Percentiles rank a stretch among this genome's conserved stretches.
These are phyloP conservation scores for Boulengeromyrus knoepffleri DNA, from an alignment of 2,113 vertebrate genomes.

Conservation along the genomic window DNA sequence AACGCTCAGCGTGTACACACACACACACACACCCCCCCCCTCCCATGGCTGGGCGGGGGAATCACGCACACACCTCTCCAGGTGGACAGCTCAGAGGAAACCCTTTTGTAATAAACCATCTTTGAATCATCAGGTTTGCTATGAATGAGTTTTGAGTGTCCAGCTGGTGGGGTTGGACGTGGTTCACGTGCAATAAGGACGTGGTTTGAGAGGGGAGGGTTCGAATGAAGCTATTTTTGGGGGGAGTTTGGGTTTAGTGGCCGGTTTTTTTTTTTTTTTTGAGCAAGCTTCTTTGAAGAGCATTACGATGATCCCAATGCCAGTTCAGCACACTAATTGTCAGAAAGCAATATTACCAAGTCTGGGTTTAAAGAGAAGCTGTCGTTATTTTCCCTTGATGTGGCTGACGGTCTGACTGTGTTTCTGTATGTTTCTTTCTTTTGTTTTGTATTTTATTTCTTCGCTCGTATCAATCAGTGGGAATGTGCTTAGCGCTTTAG, in stretches of 20 bases:
- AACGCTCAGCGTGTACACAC: not conserved
- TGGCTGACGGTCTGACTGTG: slow-evolving; percentile 52
- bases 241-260: no score
- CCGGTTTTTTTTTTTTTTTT: not conserved
- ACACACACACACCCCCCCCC: not conserved
- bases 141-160: slow-evolving; percentile 69
- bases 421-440: slow-evolving; percentile 38
- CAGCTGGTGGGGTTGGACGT: slow-evolving; percentile 56
- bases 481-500: slow-evolving; percentile 86
- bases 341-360: slow-evolving; percentile 61
- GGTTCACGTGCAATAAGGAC: slow-evolving; percentile 48
- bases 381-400: slow-evolving; percentile 49
- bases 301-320: slow-evolving; percentile 15
- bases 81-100: slow-evolving; percentile 53
- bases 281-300: not conserved
- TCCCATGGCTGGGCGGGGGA: not conserved
- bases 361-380: slow-evolving; percentile 44
- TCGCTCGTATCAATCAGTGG: slow-evolving; percentile 98
- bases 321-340: slow-evolving; percentile 42
- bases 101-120: slow-evolving; percentile 73
- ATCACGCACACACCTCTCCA: slow-evolving; percentile 49
- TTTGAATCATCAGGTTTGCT: slow-evolving; percentile 70
- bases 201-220: slow-evolving; percentile 5
- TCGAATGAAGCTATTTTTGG: not conserved
- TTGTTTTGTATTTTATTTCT: slow-evolving; percentile 32